Conservation (phyloP, 2,888 invertebrate genomes). For the Brachylomia viminalis region DNA sequence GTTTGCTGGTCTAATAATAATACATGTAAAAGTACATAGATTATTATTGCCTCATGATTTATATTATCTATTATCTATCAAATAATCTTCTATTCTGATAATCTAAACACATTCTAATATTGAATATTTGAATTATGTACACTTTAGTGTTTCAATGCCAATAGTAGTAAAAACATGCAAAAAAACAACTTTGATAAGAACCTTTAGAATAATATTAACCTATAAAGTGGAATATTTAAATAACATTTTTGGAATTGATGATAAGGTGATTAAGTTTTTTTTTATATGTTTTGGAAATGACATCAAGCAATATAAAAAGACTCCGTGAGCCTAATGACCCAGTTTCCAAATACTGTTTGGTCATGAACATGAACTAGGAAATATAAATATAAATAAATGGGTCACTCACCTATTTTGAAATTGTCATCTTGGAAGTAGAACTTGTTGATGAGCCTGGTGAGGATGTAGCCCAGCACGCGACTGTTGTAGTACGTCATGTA, state of each 20-base stretch:
- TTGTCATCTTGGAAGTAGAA: conserved; percentile 96
- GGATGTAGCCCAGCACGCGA: conserved; percentile 96
- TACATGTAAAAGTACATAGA: conserved; percentile 1
- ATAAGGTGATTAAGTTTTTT: not conserved
- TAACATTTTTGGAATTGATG: not conserved
- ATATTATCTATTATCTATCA: conserved; percentile 36
- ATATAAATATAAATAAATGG: conserved; percentile 53
- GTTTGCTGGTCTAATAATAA: not conserved
- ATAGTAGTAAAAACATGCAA: conserved; percentile 10
- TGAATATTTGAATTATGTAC: conserved; percentile 25
- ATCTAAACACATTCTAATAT: conserved; percentile 24
- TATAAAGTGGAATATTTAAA: conserved; percentile 5
- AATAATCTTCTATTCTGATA: conserved; percentile 51
- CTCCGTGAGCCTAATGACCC: conserved; percentile 9
- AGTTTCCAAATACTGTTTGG: conserved; percentile 32
- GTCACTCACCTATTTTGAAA: conserved; percentile 95
- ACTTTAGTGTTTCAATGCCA: conserved; percentile 8
- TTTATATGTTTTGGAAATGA: not conserved
- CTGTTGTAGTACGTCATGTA: conserved; percentile 99
- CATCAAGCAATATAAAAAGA: not conserved
- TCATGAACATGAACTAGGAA: conserved; percentile 59
- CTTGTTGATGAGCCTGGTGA: conserved; percentile 96
- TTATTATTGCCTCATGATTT: conserved; percentile 32
- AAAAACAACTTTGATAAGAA: conserved; percentile 32
- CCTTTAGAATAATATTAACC: conserved; percentile 4